Evolutionary conservation across 2,888 invertebrate species (phyloP), one percentile per base, ranked within the genome.

Genomic region (Caenorhabditis imperialis): DNA sequence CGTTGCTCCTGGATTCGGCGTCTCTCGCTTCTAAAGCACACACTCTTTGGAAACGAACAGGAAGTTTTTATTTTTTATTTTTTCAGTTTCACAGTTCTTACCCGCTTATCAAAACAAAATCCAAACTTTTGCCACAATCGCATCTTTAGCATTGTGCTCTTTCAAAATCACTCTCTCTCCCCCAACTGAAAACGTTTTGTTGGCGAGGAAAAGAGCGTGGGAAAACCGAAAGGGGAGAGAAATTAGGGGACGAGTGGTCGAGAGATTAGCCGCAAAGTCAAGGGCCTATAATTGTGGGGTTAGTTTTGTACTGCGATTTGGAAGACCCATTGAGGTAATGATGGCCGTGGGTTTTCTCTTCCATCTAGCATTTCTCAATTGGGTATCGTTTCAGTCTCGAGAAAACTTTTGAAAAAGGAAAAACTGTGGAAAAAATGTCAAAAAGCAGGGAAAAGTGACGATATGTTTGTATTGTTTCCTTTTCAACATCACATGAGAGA

Each of bases 61-160:
- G 4, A 7, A 12, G 5, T 44, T 22, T 6, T 40, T 40, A n/a
- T 18, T 40, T 5, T 16, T 40, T 40, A 40, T n/a, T 40, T 40
- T 40, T 18, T 18, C 18, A 8, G 6, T 40, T n/a, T 18, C n/a
- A 8, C 14, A 40, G 30, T 30, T 30, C 69, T 53, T 33, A 69
- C 69, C 69, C 60, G 69, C 44, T 69, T 58, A 37, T 51, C 42
- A 35, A 69, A 50, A 47, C 69, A 69, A 27, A 69, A 60, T 57
- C 69, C 69, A 38, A 58, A 38, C 42, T 65, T 65, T 55, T 65
- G 55, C 30, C 54, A 47, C 22, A 69, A 18, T 37, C 69, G 58
- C 69, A 69, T 69, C 25, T 33, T 16, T 12, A 47, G n/a, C 6
- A 38, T 3, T n/a, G n/a, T 4, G n/a, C n/a, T 5, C 6, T n/a